phyloP scores from a whole-genome alignment of 2,888 invertebrate genomes.

The Melinaea marsaeus region DNA sequence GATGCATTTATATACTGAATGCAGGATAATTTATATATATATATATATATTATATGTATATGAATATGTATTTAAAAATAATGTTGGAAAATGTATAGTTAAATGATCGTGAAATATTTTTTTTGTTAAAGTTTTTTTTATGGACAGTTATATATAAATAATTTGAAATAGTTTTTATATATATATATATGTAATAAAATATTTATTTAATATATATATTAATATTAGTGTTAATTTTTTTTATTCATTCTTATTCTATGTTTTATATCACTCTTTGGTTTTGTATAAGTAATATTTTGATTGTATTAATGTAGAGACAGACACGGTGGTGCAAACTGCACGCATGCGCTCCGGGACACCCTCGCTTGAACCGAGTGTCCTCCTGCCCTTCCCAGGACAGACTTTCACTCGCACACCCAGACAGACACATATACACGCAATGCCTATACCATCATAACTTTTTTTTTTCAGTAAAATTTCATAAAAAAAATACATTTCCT shows the following conservation, averaged over 20 bases:
- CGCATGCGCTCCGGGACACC: constrained; percentile 54
- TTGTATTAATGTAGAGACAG: constrained; percentile 42
- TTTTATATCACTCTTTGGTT: background rate
- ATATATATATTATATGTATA: background rate
- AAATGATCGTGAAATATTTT: no score
- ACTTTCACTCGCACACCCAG: constrained; percentile 66
- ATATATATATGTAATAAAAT: no score
- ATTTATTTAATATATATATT: no score
- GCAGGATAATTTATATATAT: constrained; percentile 18
- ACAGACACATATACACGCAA: constrained; percentile 33
- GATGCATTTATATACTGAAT: constrained; percentile 57
- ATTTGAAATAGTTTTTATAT: no score
- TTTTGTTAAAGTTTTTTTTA: no score
- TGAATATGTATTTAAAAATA: no score
- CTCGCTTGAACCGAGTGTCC: constrained; percentile 50
- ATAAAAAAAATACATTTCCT: background rate
- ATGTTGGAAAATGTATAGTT: no score
- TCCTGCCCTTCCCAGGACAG: constrained; percentile 68
- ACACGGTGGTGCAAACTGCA: constrained; percentile 45
- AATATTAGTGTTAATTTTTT: no score
- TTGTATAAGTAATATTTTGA: background rate
- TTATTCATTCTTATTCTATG: background rate
- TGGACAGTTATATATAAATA: no score
- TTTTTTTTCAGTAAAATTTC: background rate
- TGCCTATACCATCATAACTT: constrained; percentile 15